These are phyloP conservation scores for Pantala flavescens DNA, from an alignment of 1,140 invertebrate genomes.

Conservation along the genomic window DNA sequence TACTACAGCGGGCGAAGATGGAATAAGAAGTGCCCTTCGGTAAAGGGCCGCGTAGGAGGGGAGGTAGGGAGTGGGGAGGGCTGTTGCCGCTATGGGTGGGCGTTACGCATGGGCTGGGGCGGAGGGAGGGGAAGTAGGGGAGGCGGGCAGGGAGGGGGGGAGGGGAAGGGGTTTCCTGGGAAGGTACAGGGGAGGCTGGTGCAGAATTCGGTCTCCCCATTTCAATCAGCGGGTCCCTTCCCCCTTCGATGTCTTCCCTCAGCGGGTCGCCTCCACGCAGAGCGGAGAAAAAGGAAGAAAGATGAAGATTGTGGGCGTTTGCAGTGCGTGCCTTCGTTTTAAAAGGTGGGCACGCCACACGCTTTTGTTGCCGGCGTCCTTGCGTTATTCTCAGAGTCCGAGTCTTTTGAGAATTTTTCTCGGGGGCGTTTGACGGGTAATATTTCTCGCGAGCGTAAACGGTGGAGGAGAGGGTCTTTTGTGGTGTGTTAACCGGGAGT, in stretches of 20 bases:
- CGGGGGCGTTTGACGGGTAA: too few relatives aligned
- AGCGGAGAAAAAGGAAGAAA: too few relatives aligned
- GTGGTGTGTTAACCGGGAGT: too few relatives aligned
- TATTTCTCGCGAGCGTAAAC: too few relatives aligned
- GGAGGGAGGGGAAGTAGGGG: background rate
- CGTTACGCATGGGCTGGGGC: constrained; percentile 1
- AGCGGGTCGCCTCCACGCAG: background rate
- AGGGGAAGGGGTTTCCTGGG: background rate
- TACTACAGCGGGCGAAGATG: background rate
- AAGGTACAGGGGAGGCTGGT: background rate
- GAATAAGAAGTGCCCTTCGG: background rate
- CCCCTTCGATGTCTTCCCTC: background rate
- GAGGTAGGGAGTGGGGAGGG: background rate
- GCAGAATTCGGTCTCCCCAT: background rate
- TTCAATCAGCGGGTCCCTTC: background rate
- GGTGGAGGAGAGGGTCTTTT: too few relatives aligned
- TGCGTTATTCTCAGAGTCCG: too few relatives aligned
- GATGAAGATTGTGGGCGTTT: too few relatives aligned
- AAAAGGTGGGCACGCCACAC: too few relatives aligned
- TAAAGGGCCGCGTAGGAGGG: background rate
- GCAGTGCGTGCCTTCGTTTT: too few relatives aligned
- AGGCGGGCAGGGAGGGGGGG: background rate
- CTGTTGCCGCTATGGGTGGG: background rate
- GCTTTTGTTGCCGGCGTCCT: too few relatives aligned
- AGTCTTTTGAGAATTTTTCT: too few relatives aligned